phyloP scores from a whole-genome alignment of 2,797 vertebrate genomes.

The Rhinatrema bivittatum region DNA sequence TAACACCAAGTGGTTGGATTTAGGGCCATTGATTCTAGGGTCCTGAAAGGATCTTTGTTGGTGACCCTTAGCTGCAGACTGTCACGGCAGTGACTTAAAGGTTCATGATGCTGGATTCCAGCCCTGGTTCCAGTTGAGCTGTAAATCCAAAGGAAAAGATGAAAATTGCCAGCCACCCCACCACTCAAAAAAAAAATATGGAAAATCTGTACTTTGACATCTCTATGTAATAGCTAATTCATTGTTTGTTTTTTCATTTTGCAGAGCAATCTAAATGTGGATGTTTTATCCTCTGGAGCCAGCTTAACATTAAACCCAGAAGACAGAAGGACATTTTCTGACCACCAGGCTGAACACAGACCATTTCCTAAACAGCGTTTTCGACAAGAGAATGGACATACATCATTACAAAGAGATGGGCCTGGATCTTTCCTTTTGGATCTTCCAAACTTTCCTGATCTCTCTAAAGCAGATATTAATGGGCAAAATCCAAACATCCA shows the following conservation, averaged over 20 bases:
- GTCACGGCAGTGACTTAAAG: too few species aligned
- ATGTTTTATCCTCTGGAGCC: conserved; percentile 42
- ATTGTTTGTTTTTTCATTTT: conserved; percentile 1
- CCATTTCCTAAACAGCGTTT: conserved; percentile 66
- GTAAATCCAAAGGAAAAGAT: too few species aligned
- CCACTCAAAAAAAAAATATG: too few species aligned
- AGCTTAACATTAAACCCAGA: conserved; percentile 49
- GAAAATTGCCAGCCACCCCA: too few species aligned
- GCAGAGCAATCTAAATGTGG: conserved; percentile 68
- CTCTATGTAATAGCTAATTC: too few species aligned
- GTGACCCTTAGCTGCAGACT: too few species aligned
- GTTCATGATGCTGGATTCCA: too few species aligned
- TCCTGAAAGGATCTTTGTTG: too few species aligned
- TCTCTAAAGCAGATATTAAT: conserved; percentile 92
- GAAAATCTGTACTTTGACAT: too few species aligned
- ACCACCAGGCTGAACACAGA: conserved; percentile 59
- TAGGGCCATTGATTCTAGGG: too few species aligned
- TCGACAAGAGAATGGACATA: conserved; percentile 48
- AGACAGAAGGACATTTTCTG: conserved; percentile 49
- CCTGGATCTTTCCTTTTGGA: conserved; percentile 84
- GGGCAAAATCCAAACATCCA: conserved; percentile 96
- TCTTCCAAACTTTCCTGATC: conserved; percentile 91
- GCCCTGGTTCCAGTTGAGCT: too few species aligned
- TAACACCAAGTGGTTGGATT: too few species aligned
- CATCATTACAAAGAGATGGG: conserved; percentile 74